phyloP scores from a whole-genome alignment of 2,797 vertebrate species.

The Sciurus vulgaris region DNA sequence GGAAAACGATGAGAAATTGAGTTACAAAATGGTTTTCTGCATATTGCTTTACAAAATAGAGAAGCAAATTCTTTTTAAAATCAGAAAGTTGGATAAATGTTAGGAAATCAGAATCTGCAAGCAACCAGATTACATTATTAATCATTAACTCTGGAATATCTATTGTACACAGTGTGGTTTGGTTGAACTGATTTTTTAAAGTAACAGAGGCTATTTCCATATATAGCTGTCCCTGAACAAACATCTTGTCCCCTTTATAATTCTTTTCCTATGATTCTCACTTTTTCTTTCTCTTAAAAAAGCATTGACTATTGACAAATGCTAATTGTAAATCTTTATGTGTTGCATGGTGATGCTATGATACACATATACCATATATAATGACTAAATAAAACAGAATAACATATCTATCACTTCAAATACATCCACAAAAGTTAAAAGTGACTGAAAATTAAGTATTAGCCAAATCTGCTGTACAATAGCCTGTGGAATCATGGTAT shows the following conservation, averaged over 20 bases:
- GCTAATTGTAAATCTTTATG: background rate
- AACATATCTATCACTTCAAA: background rate
- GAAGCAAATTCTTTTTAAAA: slow-evolving; percentile 28
- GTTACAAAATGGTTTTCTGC: slow-evolving; percentile 55
- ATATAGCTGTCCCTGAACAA: background rate
- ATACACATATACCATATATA: background rate
- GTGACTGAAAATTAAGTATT: background rate
- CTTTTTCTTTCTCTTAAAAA: background rate
- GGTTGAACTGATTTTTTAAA: slow-evolving; percentile 41
- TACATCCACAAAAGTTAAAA: background rate
- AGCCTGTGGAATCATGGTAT: rapidly evolving
- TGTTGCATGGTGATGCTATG: background rate
- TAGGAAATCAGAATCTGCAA: slow-evolving; percentile 47
- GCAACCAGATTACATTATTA: background rate
- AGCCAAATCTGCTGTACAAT: background rate
- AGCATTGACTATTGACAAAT: background rate
- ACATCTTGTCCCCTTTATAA: slow-evolving; percentile 27
- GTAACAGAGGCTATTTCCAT: slow-evolving; percentile 5
- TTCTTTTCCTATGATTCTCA: background rate
- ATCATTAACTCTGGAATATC: background rate
- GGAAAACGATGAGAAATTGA: slow-evolving; percentile 69
- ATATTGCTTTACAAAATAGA: slow-evolving; percentile 34
- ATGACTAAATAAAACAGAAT: background rate
- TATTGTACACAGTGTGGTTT: background rate
- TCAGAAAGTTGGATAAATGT: slow-evolving; percentile 25